Conservation (phyloP, 64 coral and sea anemone genomes). For the Hydrozoanthus tunicans region DNA sequence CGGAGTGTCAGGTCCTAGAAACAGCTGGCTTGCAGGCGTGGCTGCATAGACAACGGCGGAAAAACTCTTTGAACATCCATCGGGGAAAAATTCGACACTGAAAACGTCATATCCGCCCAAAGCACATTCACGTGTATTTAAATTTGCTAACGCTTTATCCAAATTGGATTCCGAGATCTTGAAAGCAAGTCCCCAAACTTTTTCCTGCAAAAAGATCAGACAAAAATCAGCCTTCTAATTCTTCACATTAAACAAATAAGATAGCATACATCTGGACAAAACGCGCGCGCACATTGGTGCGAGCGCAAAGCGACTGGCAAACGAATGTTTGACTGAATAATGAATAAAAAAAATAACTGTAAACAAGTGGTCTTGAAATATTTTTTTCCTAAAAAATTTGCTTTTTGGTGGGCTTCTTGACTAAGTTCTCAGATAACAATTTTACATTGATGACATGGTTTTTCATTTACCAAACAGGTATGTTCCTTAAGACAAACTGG, state of each 20-base stretch:
- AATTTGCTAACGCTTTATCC: conserved; percentile 49
- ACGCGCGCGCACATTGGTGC: too few relatives aligned
- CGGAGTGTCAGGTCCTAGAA: conserved; percentile 60
- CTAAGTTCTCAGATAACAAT: too few relatives aligned
- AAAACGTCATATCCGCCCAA: conserved; percentile 77
- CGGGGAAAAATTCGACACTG: conserved; percentile 59
- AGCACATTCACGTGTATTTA: conserved; percentile 69
- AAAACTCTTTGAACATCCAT: conserved; percentile 58
- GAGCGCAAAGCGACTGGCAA: too few relatives aligned
- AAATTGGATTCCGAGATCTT: conserved; percentile 61
- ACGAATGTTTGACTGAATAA: too few relatives aligned
- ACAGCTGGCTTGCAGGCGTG: conserved; percentile 62
- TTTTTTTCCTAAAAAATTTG: too few relatives aligned
- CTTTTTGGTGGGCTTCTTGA: too few relatives aligned
- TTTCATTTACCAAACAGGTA: too few relatives aligned
- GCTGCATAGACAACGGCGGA: conserved; percentile 60
- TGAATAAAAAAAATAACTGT: too few relatives aligned
- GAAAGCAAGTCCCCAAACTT: conserved; percentile 87
- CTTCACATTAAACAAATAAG: too few relatives aligned
- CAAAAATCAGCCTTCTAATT: neutral
- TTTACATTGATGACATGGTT: too few relatives aligned
- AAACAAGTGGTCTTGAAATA: too few relatives aligned
- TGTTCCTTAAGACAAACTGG: too few relatives aligned
- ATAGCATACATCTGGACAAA: neutral
- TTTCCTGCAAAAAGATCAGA: conserved; percentile 53